Conservation (phyloP, 2,888 invertebrate species). For the Aporophyla lueneburgensis region DNA sequence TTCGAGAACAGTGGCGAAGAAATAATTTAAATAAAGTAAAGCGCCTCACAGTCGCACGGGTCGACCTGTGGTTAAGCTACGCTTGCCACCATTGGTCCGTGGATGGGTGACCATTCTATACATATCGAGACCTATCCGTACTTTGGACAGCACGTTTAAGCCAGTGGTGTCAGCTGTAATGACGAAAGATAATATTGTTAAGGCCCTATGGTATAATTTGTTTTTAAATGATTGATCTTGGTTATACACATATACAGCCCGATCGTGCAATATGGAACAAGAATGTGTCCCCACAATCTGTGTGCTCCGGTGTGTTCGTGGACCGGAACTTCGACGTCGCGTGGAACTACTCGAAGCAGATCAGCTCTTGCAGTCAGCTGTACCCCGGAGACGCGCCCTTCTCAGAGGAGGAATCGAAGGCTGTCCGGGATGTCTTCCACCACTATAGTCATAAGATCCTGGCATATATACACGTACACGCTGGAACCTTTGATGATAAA, state of each 20-base stretch:
- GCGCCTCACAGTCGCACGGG: too few relatives aligned
- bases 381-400: conserved; percentile 81
- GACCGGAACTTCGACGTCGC: conserved; percentile 86
- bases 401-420: conserved; percentile 82
- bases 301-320: conserved; percentile 80
- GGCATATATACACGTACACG: conserved; percentile 82
- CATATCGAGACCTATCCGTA: too few relatives aligned
- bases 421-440: conserved; percentile 80
- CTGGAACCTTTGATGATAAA: conserved; percentile 65
- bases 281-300: conserved; percentile 80
- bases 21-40: too few relatives aligned
- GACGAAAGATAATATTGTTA: neutral
- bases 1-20: too few relatives aligned
- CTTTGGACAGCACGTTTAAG: too few relatives aligned
- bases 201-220: too few relatives aligned
- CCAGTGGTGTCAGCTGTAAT: too few relatives aligned
- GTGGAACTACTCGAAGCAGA: conserved; percentile 71
- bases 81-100: too few relatives aligned
- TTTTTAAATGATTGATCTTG: neutral
- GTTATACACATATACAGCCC: neutral
- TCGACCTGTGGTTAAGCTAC: too few relatives aligned
- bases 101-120: too few relatives aligned
- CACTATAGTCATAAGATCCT: conserved; percentile 81
- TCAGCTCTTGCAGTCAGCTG: conserved; percentile 78
- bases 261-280: conserved; percentile 68